These are phyloP conservation scores for Lepus townsendii DNA, from an alignment of 2,797 vertebrate genomes.

Conservation along the genomic window DNA sequence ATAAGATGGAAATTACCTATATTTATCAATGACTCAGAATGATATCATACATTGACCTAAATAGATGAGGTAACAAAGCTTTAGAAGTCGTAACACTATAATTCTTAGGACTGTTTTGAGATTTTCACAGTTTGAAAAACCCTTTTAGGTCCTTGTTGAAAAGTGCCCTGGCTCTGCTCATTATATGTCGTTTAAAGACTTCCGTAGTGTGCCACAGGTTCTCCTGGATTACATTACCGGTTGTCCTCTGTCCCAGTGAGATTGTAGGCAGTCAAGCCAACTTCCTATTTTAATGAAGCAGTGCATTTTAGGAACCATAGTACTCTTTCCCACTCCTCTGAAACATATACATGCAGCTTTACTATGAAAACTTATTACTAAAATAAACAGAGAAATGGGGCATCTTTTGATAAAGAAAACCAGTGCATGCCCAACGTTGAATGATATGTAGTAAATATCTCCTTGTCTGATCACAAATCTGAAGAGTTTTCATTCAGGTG, in stretches of 20 bases:
- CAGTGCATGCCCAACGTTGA: background rate
- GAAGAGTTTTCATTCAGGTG: background rate
- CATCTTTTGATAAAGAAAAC: conserved; percentile 64
- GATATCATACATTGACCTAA: conserved; percentile 46
- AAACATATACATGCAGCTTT: background rate
- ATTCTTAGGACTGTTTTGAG: background rate
- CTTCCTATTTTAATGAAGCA: conserved; percentile 35
- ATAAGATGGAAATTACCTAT: background rate
- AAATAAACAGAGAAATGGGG: conserved; percentile 38
- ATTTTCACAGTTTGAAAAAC: conserved; percentile 42
- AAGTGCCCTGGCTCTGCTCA: background rate
- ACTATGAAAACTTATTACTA: background rate
- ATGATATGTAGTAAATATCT: background rate
- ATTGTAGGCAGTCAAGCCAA: background rate
- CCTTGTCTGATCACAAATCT: background rate
- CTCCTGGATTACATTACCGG: background rate
- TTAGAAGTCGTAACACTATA: background rate
- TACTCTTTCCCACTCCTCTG: background rate
- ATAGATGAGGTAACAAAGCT: background rate
- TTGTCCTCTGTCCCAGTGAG: background rate
- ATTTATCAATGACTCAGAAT: background rate
- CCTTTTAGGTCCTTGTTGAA: background rate
- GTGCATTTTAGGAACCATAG: background rate
- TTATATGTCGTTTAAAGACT: background rate
- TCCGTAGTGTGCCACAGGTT: background rate